A percentile compares a stretch with the other conserved stretches of the same genome.
Conservation (phyloP, 2,797 vertebrate species). For the Chaetodon trifasciatus region DNA sequence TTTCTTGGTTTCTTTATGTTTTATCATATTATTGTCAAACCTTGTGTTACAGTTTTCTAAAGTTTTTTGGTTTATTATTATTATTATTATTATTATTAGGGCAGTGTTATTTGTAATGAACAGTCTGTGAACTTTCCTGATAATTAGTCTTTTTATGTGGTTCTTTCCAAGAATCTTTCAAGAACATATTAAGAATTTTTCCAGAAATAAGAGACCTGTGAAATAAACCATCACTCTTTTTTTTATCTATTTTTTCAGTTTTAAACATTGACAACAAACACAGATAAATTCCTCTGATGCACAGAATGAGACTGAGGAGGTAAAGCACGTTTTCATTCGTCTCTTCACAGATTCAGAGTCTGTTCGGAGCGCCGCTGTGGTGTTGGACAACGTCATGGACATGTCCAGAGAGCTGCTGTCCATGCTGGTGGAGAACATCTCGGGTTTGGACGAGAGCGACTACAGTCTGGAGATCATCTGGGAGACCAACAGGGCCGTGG, state of each 20-base stretch:
- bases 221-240: not conserved
- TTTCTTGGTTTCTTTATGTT: no score
- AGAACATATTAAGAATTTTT: no score
- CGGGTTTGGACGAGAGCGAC: slow-evolving; percentile 31
- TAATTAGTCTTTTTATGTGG: not conserved
- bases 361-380: slow-evolving; percentile 25
- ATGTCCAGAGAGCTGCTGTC: slow-evolving; percentile 58
- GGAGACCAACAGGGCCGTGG: slow-evolving; percentile 68
- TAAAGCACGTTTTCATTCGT: not conserved
- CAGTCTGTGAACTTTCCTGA: not conserved
- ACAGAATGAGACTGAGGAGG: not conserved
- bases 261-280: not conserved
- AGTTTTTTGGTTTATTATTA: no score
- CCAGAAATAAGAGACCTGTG: not conserved
- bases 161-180: not conserved
- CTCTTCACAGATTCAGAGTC: slow-evolving; percentile 20
- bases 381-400: slow-evolving; percentile 71
- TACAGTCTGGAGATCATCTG: slow-evolving; percentile 76
- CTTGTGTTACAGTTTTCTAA: no score
- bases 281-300: not conserved
- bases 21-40: no score
- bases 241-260: no score
- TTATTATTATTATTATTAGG: no score
- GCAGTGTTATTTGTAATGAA: no score
- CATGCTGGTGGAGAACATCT: slow-evolving; percentile 79